phyloP scores from a whole-genome alignment of 2,888 invertebrate genomes.

The Cheilosia scutellata region DNA sequence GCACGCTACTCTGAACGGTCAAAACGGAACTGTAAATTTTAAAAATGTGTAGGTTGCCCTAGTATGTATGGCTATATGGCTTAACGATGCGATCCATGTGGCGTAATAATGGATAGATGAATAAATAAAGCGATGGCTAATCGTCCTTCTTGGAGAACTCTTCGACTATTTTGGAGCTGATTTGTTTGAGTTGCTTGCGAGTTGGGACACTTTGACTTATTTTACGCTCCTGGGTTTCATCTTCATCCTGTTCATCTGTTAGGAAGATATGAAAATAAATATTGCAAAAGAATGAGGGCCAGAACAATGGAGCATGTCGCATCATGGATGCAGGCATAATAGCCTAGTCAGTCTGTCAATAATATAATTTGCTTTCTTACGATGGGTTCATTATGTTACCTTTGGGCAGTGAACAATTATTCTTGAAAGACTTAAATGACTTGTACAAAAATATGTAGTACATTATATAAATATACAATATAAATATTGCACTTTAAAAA shows the following conservation, averaged over 20 bases:
- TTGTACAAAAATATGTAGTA: no score
- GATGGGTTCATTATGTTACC: no score
- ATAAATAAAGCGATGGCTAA: slow-evolving; percentile 54
- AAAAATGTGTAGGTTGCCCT: neutral
- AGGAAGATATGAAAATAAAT: neutral
- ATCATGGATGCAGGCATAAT: neutral
- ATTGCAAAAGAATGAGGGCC: neutral
- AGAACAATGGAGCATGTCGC: neutral
- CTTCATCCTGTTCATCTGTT: slow-evolving; percentile 38
- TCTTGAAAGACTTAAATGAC: no score
- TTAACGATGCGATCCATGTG: neutral
- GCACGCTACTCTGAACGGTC: neutral
- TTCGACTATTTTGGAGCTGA: slow-evolving; percentile 82
- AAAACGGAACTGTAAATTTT: slow-evolving; percentile 42
- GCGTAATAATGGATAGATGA: neutral
- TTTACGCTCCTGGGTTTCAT: slow-evolving; percentile 41
- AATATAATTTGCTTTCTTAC: no score
- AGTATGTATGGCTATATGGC: neutral
- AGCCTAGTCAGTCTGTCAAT: neutral
- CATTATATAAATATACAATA: no score
- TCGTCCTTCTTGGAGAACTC: slow-evolving; percentile 82
- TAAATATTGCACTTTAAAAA: no score
- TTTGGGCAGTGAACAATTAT: no score
- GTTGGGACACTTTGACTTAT: slow-evolving; percentile 79
- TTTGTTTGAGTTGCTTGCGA: slow-evolving; percentile 81